Conservation (phyloP, 2,797 vertebrate species). For the Pseudopleuronectes americanus region DNA sequence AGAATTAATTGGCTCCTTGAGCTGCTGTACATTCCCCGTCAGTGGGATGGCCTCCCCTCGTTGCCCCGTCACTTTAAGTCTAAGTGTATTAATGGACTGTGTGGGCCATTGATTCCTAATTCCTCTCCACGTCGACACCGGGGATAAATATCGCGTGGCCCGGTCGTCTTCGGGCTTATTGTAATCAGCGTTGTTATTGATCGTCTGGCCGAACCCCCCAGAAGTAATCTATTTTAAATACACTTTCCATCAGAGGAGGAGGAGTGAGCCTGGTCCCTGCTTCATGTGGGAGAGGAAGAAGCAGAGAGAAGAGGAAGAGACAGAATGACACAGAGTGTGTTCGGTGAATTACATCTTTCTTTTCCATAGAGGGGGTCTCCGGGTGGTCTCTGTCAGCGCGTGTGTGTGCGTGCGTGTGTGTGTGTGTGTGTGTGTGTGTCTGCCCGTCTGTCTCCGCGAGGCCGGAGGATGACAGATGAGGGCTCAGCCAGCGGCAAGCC, state of each 20-base stretch:
- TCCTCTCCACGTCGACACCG: constrained; percentile 85
- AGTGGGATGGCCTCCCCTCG: constrained; percentile 65
- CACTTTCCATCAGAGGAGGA: constrained; percentile 71
- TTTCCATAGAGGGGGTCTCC: constrained; percentile 50
- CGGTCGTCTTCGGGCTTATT: constrained; percentile 86
- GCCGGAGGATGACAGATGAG: constrained; percentile 78
- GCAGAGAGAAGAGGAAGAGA: constrained; percentile 3
- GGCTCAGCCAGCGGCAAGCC: constrained; percentile 59
- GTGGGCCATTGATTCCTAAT: constrained; percentile 96
- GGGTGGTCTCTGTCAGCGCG: constrained; percentile 57
- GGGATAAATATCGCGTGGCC: constrained; percentile 88
- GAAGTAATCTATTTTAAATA: constrained; percentile 95
- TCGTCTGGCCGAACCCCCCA: constrained; percentile 80
- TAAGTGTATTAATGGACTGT: constrained; percentile 91
- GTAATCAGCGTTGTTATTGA: constrained; percentile 92
- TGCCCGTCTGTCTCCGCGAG: constrained; percentile 49
- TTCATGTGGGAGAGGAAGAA: constrained; percentile 68
- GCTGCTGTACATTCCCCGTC: constrained; percentile 63
- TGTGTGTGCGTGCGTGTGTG: constrained; percentile 11
- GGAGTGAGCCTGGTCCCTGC: constrained; percentile 50
- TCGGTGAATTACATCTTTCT: constrained; percentile 48
- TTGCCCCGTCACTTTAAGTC: constrained; percentile 80
- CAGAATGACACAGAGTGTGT: constrained; percentile 32
- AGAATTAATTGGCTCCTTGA: constrained; percentile 79
- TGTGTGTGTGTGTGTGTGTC: constrained; percentile 27